phyloP scores from a whole-genome alignment of 2,113 vertebrate species.

The Excalfactoria chinensis region DNA sequence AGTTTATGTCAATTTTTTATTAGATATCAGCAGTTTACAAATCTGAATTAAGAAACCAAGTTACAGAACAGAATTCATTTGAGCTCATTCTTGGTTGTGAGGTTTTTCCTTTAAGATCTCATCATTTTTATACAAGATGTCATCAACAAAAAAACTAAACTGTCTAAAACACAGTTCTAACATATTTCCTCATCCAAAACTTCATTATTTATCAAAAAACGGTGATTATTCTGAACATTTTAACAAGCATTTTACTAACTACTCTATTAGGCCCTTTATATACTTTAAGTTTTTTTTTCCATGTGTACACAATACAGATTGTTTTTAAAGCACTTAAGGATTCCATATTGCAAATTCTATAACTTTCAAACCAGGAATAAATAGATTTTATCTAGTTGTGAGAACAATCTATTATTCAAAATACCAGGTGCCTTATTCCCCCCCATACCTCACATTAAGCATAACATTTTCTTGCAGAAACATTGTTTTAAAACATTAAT shows the following conservation, averaged over 20 bases:
- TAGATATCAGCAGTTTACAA: conserved; percentile 67
- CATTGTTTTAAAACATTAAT: conserved; percentile 11
- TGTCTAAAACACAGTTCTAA: conserved; percentile 79
- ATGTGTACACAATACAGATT: neutral
- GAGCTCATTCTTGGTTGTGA: conserved; percentile 30
- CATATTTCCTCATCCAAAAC: conserved; percentile 21
- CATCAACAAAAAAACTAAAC: conserved; percentile 51
- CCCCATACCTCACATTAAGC: neutral
- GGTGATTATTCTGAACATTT: conserved; percentile 56
- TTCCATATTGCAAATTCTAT: neutral
- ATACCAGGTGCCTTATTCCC: neutral
- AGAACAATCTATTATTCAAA: neutral
- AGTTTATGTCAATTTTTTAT: conserved; percentile 63
- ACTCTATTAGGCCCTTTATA: neutral
- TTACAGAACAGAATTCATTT: conserved; percentile 61
- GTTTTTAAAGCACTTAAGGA: conserved; percentile 32
- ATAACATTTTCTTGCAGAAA: conserved; percentile 16
- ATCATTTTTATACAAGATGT: conserved; percentile 44
- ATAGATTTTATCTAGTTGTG: neutral
- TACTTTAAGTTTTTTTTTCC: neutral
- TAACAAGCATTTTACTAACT: conserved; percentile 31
- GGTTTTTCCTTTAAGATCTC: conserved; percentile 11
- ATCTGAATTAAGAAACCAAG: conserved; percentile 61
- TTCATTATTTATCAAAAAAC: conserved; percentile 67
- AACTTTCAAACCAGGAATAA: conserved; percentile 50